Evolutionary conservation across 2,797 vertebrate species (phyloP), one percentile per base, ranked within the genome.

Genomic region (Lepidocolaptes lacrymiger): DNA sequence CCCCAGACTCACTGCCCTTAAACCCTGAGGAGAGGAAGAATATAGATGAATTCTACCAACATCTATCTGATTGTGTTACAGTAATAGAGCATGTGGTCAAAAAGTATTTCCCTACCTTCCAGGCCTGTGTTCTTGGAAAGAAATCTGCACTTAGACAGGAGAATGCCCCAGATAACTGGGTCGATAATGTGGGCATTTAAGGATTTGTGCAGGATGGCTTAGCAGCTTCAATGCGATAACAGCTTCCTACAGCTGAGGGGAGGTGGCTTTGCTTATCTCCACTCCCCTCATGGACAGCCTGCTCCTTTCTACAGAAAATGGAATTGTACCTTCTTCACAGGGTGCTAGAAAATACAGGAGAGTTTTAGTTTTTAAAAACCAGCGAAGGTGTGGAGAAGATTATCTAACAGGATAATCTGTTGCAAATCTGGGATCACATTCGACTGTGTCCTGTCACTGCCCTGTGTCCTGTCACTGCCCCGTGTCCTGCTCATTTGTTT

Each of bases 121-220:
- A 71, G 16, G 34, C 34, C 13, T 63, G 23, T 74, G 14, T 74
- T 86, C 37, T 37, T 81, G 24, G 48, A 63, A 61, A 59, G 52
- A 67, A 84, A 52, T 32, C 9, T 72, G 26, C 63, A 0, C 22
- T 54, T 52, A 12, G 12, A 16, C 36, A 41, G 58, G 32, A 61
- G 55, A 66, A 37, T 52, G 44, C 48, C 14, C 9, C 18, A 27
- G 27, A 6, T 71, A 67, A 58, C 48, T 83, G 73, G 10, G 32
- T 39, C 0, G 0, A 28, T 85, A n/a, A 48, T 21, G 9, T 0
- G 3, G 63, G 20, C 14, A 10, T 52, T 46, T 72, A 36, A 67
- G 56, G 55, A 68, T 85, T 91, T 89, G 59, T 48, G 54, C 8
- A 48, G 39, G 22, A 20, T 34, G 7, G 21, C 37, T 63, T 32